Evolutionary conservation across 2,113 vertebrate genomes (phyloP), one percentile per base, ranked within the genome.

Genomic region (Antennarius striatus): DNA sequence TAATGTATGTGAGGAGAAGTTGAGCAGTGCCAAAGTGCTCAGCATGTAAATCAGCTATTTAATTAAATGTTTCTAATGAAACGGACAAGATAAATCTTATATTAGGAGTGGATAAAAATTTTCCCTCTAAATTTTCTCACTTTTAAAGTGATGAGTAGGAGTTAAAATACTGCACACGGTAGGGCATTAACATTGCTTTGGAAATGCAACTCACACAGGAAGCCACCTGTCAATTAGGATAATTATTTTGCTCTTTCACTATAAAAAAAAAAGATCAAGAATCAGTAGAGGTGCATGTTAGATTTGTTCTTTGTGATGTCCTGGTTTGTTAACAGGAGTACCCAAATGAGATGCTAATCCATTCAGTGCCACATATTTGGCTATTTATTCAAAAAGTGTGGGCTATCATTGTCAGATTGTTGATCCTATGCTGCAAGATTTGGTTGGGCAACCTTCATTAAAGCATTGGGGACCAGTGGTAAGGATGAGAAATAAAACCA

Each of bases 401-500:
- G 0, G 71, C 10, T 30, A 77, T 80, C 46, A 61, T 74, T 78
- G 76, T 76, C 75, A 73, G 69, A 83, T 78, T 56, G 63, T 79
- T 81, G 85, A 88, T 74, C 55, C 43, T 29, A 57, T 52, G 72
- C 50, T 16, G 67, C 61, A 10, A 52, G 22, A 63, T 52, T 57
- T 43, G 63, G 32, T 68, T 79, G 68, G 66, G 53, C 73, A 42
- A 39, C 66, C 75, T 75, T 70, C 65, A 75, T 81, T 83, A 81
- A 84, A 70, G 56, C 39, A 45, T 22, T 4, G 13, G 67, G 69
- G 62, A 82, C 70, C 50, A 62, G 63, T 13, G 36, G 72, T 60
- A 39, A 75, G 66, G 68, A 78, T 50, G 29, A 56, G 79, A 74
- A 81, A 85, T 85, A 73, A 89, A 90, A 86, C 75, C 73, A 72